These are phyloP conservation scores for Maconellicoccus hirsutus DNA, from an alignment of 1,140 invertebrate species.

Conservation along the genomic window DNA sequence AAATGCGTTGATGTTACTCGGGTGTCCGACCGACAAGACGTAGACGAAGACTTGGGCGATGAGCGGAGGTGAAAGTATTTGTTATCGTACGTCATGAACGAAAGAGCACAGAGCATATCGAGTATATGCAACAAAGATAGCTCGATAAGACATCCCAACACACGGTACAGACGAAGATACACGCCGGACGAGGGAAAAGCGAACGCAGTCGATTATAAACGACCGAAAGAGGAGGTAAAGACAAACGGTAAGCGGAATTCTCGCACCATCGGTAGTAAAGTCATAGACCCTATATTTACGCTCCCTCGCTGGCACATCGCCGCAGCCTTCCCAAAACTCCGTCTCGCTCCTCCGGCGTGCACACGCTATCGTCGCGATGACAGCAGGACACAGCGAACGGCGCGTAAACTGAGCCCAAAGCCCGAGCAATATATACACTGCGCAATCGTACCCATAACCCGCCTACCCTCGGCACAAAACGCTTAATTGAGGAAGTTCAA, in stretches of 20 bases:
- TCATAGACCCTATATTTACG: slow-evolving; percentile 4
- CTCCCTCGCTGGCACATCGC: not conserved
- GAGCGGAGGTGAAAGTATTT: no score
- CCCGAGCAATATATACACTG: not conserved
- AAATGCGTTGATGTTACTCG: no score
- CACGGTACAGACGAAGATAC: no score
- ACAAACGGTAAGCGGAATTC: slow-evolving; percentile 3
- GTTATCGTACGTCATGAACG: no score
- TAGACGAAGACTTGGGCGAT: no score
- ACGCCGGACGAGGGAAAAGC: no score
- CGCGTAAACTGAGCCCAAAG: not conserved
- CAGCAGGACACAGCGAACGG: not conserved
- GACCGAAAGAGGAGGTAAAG: not conserved
- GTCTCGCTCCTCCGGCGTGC: not conserved
- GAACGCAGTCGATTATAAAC: no score
- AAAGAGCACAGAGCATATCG: no score
- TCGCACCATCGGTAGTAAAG: not conserved
- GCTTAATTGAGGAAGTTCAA: slow-evolving; percentile 3
- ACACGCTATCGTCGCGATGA: not conserved
- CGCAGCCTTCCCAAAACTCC: not conserved
- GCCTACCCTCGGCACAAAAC: not conserved
- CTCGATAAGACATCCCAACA: no score
- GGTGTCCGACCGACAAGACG: no score
- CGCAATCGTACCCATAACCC: not conserved
- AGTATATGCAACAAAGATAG: no score